Percentiles rank a stretch among this genome's conserved stretches.
phyloP scores from a whole-genome alignment of 1,140 invertebrate species.

The Macrotrachela quadricornifera region DNA sequence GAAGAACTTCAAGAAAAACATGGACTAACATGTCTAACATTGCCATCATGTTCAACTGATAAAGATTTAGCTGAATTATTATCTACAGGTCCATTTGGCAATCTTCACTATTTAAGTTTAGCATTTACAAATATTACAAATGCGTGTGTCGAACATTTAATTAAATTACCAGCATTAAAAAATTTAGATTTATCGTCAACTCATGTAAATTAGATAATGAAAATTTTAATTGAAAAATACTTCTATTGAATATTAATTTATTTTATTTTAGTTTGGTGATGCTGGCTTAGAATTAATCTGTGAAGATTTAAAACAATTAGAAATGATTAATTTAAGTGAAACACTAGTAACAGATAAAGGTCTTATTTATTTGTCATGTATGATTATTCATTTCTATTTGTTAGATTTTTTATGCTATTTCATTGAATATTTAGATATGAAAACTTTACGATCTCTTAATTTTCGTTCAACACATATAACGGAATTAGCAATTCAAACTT shows the following conservation, averaged over 20 bases:
- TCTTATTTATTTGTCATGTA: conserved; percentile 50
- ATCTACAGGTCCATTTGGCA: conserved; percentile 52
- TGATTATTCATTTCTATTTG: conserved; percentile 12
- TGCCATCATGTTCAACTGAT: conserved; percentile 61
- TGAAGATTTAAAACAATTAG: conserved; percentile 56
- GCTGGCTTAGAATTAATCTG: conserved; percentile 54
- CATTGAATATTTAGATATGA: conserved; percentile 42
- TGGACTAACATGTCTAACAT: conserved; percentile 52
- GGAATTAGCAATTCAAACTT: conserved; percentile 48
- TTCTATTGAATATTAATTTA: neutral
- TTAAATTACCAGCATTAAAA: conserved; percentile 55
- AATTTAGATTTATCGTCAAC: conserved; percentile 72
- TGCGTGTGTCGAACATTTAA: conserved; percentile 57
- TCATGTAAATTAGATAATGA: conserved; percentile 29
- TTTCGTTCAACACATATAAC: conserved; percentile 61
- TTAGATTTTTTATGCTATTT: conserved; percentile 7
- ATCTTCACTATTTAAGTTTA: conserved; percentile 56
- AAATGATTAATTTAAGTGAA: conserved; percentile 64
- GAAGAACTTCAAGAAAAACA: conserved; percentile 62
- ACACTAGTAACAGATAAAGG: conserved; percentile 65
- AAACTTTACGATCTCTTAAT: conserved; percentile 53
- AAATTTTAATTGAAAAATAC: neutral
- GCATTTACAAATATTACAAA: conserved; percentile 67
- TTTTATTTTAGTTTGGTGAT: conserved; percentile 50
- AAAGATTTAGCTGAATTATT: conserved; percentile 53